phyloP scores from a whole-genome alignment of 1,140 invertebrate species.

The Calephelis virginiensis region DNA sequence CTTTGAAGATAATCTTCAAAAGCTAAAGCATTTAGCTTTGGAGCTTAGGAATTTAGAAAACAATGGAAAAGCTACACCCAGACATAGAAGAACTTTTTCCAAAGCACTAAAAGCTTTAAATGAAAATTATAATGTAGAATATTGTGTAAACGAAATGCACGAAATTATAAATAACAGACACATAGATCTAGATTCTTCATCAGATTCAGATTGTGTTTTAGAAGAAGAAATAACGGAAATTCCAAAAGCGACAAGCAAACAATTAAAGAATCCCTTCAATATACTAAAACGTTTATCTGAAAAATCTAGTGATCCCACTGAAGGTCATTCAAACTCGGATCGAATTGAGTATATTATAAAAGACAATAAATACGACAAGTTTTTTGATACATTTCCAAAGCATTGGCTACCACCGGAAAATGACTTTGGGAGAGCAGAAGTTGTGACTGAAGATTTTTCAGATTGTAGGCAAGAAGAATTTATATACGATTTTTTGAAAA shows the following conservation, averaged over 20 bases:
- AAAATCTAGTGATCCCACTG: conserved; percentile 29
- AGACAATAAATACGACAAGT: conserved; percentile 31
- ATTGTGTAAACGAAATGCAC: conserved; percentile 47
- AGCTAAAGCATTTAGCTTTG: conserved; percentile 38
- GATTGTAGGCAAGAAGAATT: conserved; percentile 42
- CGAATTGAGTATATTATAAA: neutral
- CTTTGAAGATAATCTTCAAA: conserved; percentile 48
- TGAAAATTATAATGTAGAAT: conserved; percentile 53
- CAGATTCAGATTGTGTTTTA: conserved; percentile 51
- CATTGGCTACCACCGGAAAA: conserved; percentile 51
- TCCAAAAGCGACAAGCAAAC: conserved; percentile 37
- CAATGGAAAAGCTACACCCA: conserved; percentile 40
- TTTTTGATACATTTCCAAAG: conserved; percentile 37
- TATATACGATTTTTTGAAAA: conserved; percentile 52
- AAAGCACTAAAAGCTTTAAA: conserved; percentile 59
- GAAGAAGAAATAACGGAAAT: conserved; percentile 31
- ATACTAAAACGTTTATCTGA: conserved; percentile 53
- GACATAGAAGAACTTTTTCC: conserved; percentile 52
- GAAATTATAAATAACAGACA: conserved; percentile 47
- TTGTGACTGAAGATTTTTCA: conserved; percentile 31
- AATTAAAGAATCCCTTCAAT: conserved; percentile 62
- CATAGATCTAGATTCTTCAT: conserved; percentile 47
- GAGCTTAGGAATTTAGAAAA: conserved; percentile 44
- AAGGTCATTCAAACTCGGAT: conserved; percentile 19
- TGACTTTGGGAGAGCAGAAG: conserved; percentile 59